These are phyloP conservation scores for Crotalus horridus DNA, from an alignment of 2,113 vertebrate species.

Conservation along the genomic window DNA sequence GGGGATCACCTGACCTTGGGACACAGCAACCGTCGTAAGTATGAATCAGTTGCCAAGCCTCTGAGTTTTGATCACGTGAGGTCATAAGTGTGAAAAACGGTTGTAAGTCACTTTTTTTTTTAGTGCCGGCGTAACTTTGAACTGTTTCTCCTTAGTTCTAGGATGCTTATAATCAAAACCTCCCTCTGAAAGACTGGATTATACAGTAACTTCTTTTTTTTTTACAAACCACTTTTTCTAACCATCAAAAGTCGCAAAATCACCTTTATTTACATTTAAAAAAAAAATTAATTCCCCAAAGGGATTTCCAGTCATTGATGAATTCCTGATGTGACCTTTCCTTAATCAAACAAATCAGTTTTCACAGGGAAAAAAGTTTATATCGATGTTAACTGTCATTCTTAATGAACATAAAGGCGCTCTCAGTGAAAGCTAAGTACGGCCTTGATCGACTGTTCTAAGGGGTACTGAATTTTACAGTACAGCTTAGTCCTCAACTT, in stretches of 20 bases:
- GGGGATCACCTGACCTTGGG: no score
- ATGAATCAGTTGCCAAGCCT: no score
- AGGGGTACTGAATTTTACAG: background rate
- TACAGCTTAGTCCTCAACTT: background rate
- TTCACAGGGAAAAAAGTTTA: background rate
- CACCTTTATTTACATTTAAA: background rate
- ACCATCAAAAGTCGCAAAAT: background rate
- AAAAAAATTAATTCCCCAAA: background rate
- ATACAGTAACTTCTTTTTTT: background rate
- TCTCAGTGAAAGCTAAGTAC: background rate
- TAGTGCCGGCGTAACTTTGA: no score
- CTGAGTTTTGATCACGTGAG: no score
- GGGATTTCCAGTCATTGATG: background rate
- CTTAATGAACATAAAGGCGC: background rate
- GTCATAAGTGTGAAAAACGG: no score
- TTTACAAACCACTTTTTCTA: background rate
- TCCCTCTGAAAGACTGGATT: background rate
- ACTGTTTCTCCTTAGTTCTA: no score
- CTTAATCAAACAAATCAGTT: background rate
- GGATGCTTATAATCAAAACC: background rate
- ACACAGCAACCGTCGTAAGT: no score
- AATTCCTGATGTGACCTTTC: background rate
- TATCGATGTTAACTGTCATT: background rate
- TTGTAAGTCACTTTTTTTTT: no score
- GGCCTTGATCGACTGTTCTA: background rate